A percentile compares a stretch with the other conserved stretches of the same genome.
Evolutionary conservation across 35 echinoderm and acorn worm genomes (phyloP).

Genomic region (Nesometra sesokonis): DNA sequence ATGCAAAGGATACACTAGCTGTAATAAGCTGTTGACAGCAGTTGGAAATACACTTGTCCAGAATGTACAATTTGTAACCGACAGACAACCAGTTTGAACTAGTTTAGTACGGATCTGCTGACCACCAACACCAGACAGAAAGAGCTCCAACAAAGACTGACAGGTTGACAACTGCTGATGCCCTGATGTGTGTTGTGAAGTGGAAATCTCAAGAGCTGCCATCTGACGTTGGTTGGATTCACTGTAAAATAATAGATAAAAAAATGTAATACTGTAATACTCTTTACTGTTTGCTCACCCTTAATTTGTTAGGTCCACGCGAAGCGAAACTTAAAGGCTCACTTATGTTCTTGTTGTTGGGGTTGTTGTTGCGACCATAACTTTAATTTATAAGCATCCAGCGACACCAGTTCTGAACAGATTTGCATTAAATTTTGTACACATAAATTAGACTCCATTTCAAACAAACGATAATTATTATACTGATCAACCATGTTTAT

Average conservation of each 20-base stretch:
- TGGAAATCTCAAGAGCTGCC: constrained; percentile 76
- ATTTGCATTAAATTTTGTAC: too few species aligned
- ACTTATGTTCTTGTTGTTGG: too few species aligned
- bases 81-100: constrained; percentile 3
- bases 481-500: too few species aligned
- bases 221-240: constrained; percentile 70
- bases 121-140: constrained; percentile 66
- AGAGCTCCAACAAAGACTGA: constrained; percentile 60
- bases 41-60: constrained; percentile 37
- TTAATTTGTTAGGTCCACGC: too few species aligned
- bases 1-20: constrained; percentile 85
- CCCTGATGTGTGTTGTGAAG: not conserved
- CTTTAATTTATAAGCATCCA: too few species aligned
- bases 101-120: constrained; percentile 50
- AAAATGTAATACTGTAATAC: too few species aligned
- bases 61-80: not conserved
- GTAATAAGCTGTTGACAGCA: constrained; percentile 38
- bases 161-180: not conserved
- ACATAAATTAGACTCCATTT: too few species aligned
- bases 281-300: not conserved
- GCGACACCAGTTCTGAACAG: too few species aligned
- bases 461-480: too few species aligned
- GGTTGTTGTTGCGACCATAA: too few species aligned
- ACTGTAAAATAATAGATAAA: constrained; percentile 15
- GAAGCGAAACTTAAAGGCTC: too few species aligned